These are phyloP conservation scores for Pteropus alecto DNA, from an alignment of 2,113 vertebrate genomes.

Conservation along the genomic window DNA sequence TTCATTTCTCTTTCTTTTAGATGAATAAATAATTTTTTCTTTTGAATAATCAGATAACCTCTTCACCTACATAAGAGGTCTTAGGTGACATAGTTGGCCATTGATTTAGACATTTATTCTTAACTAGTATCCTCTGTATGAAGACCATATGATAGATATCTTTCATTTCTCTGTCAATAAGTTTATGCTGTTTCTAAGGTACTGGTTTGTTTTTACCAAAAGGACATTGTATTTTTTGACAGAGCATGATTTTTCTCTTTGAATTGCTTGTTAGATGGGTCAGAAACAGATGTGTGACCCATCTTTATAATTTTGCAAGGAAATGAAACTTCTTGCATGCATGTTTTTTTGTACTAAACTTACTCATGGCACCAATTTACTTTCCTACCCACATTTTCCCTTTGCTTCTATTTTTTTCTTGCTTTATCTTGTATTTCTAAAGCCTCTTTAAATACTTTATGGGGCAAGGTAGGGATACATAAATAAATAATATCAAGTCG, in stretches of 20 bases:
- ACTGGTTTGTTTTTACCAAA: background rate
- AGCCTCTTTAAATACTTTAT: background rate
- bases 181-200: background rate
- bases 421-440: constrained; percentile 19
- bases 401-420: constrained; percentile 9
- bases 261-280: background rate
- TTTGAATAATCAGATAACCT: background rate
- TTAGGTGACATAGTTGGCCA: background rate
- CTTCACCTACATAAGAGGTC: background rate
- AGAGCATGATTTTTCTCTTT: background rate
- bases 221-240: background rate
- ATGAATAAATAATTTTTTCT: background rate
- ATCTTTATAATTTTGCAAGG: background rate
- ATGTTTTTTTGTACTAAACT: background rate
- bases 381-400: background rate
- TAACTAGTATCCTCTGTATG: background rate
- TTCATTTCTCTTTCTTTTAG: background rate
- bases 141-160: background rate
- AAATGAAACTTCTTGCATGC: background rate
- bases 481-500: background rate
- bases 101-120: background rate
- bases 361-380: background rate
- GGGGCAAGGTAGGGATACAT: background rate
- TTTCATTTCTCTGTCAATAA: background rate
- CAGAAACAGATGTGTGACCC: background rate